Percentiles rank a stretch among this genome's conserved stretches.
Conservation (phyloP, 2,113 vertebrate species). For the Oxyura jamaicensis region DNA sequence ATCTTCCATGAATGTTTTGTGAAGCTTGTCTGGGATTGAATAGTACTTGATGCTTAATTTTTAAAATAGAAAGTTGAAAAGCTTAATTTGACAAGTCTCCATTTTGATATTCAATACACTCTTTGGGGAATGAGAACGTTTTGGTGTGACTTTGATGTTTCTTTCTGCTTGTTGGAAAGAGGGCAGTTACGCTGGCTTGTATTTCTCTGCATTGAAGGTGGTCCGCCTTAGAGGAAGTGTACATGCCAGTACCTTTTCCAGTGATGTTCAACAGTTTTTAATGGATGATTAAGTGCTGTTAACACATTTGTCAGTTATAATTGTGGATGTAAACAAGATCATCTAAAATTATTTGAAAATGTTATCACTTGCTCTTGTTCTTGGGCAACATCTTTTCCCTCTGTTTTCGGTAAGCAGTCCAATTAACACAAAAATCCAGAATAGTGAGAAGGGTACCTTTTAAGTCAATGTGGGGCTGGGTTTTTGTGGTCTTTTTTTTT, state of each 20-base stretch:
- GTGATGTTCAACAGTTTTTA: background rate
- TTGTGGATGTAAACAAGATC: background rate
- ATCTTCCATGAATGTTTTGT: background rate
- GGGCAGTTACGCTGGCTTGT: background rate
- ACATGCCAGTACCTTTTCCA: background rate
- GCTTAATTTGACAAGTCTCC: background rate
- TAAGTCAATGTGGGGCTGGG: background rate
- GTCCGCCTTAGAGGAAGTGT: background rate
- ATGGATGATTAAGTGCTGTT: background rate
- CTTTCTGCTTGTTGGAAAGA: background rate
- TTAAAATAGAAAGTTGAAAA: background rate
- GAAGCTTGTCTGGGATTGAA: background rate
- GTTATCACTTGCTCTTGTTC: background rate
- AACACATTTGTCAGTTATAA: background rate
- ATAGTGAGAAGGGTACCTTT: background rate
- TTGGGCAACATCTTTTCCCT: background rate
- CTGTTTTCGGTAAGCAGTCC: background rate
- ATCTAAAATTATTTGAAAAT: background rate
- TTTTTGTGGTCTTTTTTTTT: background rate
- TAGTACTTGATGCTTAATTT: background rate
- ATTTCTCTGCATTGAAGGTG: background rate
- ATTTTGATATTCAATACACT: background rate
- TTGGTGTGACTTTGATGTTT: background rate
- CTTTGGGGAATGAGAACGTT: background rate
- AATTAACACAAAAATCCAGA: background rate